Evolutionary conservation across 2,113 vertebrate species (phyloP), one percentile per base, ranked within the genome.

Genomic region (Hystrix brachyura): DNA sequence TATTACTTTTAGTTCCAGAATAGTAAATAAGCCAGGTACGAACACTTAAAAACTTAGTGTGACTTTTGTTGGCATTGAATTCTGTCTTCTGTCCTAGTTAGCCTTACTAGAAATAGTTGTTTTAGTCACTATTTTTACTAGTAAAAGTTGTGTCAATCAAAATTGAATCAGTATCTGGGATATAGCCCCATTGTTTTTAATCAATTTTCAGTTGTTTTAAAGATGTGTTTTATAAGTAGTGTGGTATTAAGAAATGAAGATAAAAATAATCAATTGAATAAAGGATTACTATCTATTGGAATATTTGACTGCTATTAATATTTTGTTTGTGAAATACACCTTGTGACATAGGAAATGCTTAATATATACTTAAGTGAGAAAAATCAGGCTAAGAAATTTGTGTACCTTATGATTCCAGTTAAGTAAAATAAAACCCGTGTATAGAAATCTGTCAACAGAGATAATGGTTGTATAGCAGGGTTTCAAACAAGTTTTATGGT

Each of bases 1-100:
- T 38, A 51, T 67, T 88, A 76, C 55, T 96, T 57, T 96, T 92
- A 76, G 18, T 79, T 91, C 59, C 95, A 79, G 64, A 62, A 91
- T 67, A 92, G 90, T 87, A 96, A 95, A 80, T 60, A 87, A 82
- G n/a, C 67, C 67, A 96, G 55, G 46, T 91, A 88, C 34, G 21
- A 79, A 89, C 51, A 5, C 74, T 82, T 59, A 57, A 95, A 85
- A 71, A 95, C 59, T 87, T 48, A 53, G 2, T 78, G 38, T 74
- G 71, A 95, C n/a, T 90, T 81, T 62, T 53, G 27, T 64, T 89
- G 82, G 38, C 25, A 43, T 23, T 59, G 46, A 88, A 87, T 93
- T 91, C 57, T 91, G 71, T 67, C 23, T 79, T 32, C 18, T 88
- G 10, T 91, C 34, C 7, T 92, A n/a, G 23, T 71, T 85, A 51